These are phyloP conservation scores for Erinaceus europaeus DNA, from an alignment of 2,113 vertebrate species.

Conservation along the genomic window DNA sequence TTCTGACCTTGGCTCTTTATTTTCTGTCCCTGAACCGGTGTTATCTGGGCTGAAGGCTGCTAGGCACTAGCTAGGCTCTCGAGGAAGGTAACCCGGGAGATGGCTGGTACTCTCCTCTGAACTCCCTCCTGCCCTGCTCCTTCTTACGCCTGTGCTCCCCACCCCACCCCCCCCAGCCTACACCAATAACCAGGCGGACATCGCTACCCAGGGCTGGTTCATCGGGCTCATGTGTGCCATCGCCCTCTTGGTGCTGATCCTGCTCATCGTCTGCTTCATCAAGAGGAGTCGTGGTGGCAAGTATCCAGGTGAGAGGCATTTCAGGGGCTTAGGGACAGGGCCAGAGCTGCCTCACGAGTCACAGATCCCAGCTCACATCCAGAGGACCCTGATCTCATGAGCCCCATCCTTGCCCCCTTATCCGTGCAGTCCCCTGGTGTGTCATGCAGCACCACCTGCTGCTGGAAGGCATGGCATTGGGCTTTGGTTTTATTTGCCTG, in stretches of 20 bases:
- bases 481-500: slow-evolving; percentile 36
- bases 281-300: slow-evolving; percentile 98
- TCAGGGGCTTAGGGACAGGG: rapidly evolving
- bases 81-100: background rate
- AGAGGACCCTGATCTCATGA: background rate
- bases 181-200: slow-evolving; percentile 93
- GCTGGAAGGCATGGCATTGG: slow-evolving; percentile 41
- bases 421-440: background rate
- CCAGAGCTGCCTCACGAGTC: background rate
- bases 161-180: slow-evolving; percentile 84
- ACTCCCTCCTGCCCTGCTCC: too few relatives aligned
- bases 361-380: background rate
- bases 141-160: background rate
- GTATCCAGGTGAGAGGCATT: slow-evolving; percentile 89
- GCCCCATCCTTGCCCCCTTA: background rate
- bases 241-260: slow-evolving; percentile 95
- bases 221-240: slow-evolving; percentile 99
- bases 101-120: background rate
- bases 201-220: slow-evolving; percentile 99
- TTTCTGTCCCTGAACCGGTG: background rate
- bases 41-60: background rate
- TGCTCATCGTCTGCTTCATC: slow-evolving; percentile 99
- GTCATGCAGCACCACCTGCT: background rate
- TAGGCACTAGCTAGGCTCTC: background rate
- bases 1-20: slow-evolving; percentile 22